Evolutionary conservation across 2,113 vertebrate species (phyloP), one percentile per base, ranked within the genome.

Genomic region (Theropithecus gelada): DNA sequence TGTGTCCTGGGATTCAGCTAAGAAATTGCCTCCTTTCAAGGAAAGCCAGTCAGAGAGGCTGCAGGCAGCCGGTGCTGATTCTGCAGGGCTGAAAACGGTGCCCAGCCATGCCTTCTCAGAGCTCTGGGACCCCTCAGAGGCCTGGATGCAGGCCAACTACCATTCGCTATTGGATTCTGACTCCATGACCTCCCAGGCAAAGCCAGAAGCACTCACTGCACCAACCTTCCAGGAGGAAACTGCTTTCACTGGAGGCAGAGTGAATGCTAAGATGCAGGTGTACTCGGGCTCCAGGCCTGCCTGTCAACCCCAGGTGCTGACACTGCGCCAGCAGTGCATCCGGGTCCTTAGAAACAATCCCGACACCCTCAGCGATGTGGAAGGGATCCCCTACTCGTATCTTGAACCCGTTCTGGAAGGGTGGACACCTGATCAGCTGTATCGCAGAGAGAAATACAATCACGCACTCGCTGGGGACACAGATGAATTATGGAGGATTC

Each of bases 221-320:
- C n/a, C 70, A 40, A 99, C 11, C 0, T 30, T 64, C 32, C 14
- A 99, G 89, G 99, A 99, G 1, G 99, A 99, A 52, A 40, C 98
- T 0, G 99, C 99, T 7, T 99, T 99, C 90, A 99, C 99, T 0
- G 99, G 99, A 27, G 98, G 99, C 1, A 97, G 99, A 13, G 98
- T 99, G 75, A 99, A 99, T 97, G 99, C 99, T 2, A 99, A 99
- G 98, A 99, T 99, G 99, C 98, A 98, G 61, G 99, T 99, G 84
- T 99, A 99, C 98, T 99, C 99, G 0, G 99, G 99, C 88, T 99
- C 99, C 5, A 99, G 99, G 98, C 98, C 99, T 0, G 84, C 99
- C 20, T 99, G 99, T 97, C 97, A 99, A 70, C 99, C 99, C 25
- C 99, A 99, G 98, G 99, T 99, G 99, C 99, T 99, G 99, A 99